phyloP scores from a whole-genome alignment of 2,797 vertebrate genomes.

The Acanthis flammea region DNA sequence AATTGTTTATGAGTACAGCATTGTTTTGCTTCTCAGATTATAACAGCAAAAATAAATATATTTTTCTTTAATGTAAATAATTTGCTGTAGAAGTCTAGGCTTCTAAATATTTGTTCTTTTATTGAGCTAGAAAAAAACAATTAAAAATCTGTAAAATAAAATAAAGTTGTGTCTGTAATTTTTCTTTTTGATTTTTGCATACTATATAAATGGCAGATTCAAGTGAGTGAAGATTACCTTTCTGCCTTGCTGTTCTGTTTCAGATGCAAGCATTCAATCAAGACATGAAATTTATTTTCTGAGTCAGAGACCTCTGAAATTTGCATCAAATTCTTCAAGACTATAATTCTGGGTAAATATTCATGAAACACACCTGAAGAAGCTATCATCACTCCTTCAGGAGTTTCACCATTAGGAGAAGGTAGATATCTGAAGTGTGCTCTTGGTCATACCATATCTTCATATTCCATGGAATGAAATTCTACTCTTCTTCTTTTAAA shows the following conservation, averaged over 20 bases:
- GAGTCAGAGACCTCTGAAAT: not conserved
- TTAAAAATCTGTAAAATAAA: not conserved
- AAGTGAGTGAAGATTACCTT: not conserved
- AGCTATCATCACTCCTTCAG: not conserved
- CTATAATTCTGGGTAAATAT: not conserved
- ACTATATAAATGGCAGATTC: not conserved
- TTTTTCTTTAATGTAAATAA: not conserved
- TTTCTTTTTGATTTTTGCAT: not conserved
- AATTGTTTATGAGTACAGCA: not conserved
- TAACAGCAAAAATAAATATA: not conserved
- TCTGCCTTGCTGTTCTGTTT: not conserved
- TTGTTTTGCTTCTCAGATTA: not conserved
- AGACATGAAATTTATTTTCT: not conserved
- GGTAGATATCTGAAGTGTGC: not conserved
- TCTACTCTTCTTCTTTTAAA: not conserved
- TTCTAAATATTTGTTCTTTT: not conserved
- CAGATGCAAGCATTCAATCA: not conserved
- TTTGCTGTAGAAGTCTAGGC: not conserved
- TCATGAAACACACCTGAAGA: not conserved
- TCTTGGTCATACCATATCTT: not conserved
- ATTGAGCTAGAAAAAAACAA: not conserved
- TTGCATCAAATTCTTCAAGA: not conserved
- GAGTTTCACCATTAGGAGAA: not conserved
- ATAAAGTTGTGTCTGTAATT: not conserved
- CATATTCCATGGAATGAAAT: not conserved